phyloP scores from a whole-genome alignment of 2,797 vertebrate genomes.

The Vultur gryphus region DNA sequence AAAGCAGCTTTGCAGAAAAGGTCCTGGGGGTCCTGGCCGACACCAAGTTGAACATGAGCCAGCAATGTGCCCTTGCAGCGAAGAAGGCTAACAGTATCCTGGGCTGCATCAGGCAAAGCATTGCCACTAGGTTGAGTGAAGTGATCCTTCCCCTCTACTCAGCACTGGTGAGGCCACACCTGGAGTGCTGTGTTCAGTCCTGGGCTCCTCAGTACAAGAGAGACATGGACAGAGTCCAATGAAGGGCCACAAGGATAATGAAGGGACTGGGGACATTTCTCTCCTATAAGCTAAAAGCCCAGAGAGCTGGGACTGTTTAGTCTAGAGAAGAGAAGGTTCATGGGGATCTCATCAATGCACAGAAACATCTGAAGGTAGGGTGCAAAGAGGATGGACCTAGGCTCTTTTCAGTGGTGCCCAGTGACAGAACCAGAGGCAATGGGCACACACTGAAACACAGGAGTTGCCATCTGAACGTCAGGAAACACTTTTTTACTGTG shows the following conservation, averaged over 20 bases:
- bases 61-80: neutral
- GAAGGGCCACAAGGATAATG: neutral
- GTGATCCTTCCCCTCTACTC: neutral
- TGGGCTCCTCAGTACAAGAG: neutral
- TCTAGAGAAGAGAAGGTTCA: neutral
- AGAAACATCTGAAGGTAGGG: neutral
- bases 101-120: neutral
- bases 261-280: neutral
- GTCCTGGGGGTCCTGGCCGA: neutral
- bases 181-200: neutral
- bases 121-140: neutral
- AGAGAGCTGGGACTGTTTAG: neutral
- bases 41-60: neutral
- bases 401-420: neutral
- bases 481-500: neutral
- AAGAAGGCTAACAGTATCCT: neutral
- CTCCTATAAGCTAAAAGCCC: accelerated
- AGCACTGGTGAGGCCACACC: neutral
- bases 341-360: neutral
- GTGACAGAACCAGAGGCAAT: neutral
- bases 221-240: neutral
- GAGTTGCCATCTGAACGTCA: neutral
- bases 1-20: neutral
- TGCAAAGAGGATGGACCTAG: neutral
- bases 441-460: neutral